Base-by-base conservation (phyloP, 2,113 vertebrate species). In the Nyctereutes procyonoides region DNA sequence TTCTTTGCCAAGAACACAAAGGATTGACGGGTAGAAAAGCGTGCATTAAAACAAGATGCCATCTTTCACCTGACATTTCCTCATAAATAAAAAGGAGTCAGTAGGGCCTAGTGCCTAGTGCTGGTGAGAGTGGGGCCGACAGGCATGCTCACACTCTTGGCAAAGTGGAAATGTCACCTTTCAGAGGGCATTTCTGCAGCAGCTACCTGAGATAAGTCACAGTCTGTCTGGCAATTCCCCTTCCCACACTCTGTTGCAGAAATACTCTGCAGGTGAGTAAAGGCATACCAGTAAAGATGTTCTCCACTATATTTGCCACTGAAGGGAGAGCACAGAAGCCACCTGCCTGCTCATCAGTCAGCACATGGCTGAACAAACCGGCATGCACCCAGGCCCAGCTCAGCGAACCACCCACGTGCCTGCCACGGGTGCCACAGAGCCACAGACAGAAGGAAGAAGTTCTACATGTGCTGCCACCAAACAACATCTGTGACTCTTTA, bases 401-500 rank as follows among this genome's bases (percentile, higher is more conserved):
- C 71, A 53, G 48, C 20, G n/a, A 7, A 20, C 20, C 32, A 26
- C 35, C 58, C 73, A 2, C 0, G 0, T 1, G 10, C 24, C 28
- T 9, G 26, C 56, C 28, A 13, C 1, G 28, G 13, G 13, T 1
- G 28, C 32, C 73, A 56, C 7, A 4, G 76, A 51, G 73, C 82
- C 55, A 26, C 2, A 26, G n/a, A 48, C 26, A 85, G 80, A 63
- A 74, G 0, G 26, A 28, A 4, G 30, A n/a, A 3, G 14, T 35
- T 32, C 43, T 60, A 4, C 1, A 26, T 30, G 24, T 89, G 83
- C 16, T 85, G 79, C 30, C 38, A 38, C 48, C 22, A 55, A 89
- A 91, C 38, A 71, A 28, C 8, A 51, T 58, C 58, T 24, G 48
- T 24, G 19, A 19, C 51, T 43, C n/a, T 38, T 56, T n/a, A 32